Conservation (phyloP, 1,140 invertebrate genomes). For the Pseudobourletiella spinata region DNA sequence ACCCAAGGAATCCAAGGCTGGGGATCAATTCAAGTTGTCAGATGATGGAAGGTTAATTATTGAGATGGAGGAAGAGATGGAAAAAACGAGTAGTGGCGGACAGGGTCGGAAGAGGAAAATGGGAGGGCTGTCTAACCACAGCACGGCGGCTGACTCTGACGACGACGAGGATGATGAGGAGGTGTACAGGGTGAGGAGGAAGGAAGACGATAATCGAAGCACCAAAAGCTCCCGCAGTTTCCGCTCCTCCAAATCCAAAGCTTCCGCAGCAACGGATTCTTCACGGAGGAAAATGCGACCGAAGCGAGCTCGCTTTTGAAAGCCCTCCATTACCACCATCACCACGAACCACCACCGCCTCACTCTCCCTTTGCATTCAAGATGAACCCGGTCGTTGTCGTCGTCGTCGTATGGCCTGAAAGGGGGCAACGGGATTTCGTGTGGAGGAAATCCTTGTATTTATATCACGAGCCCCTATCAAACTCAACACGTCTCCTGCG, state of each 20-base stretch:
- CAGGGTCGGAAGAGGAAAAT: not conserved
- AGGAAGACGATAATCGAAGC: not conserved
- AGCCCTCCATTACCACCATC: too few relatives aligned
- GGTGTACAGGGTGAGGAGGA: too few relatives aligned
- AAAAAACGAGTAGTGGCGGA: not conserved
- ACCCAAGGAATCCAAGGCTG: not conserved
- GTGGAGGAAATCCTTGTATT: too few relatives aligned
- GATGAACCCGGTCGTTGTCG: too few relatives aligned
- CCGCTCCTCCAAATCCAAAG: not conserved
- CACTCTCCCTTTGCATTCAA: too few relatives aligned
- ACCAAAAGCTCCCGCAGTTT: not conserved
- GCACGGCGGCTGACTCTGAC: not conserved
- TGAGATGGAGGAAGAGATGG: slow-evolving; percentile 13
- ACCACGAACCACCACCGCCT: too few relatives aligned
- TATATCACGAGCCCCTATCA: too few relatives aligned
- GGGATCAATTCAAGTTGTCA: slow-evolving; percentile 25
- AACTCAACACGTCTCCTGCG: too few relatives aligned
- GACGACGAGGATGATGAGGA: slow-evolving; percentile 1
- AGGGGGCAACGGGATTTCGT: too few relatives aligned
- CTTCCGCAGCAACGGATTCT: not conserved
- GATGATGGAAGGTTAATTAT: slow-evolving; percentile 33
- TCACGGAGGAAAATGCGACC: too few relatives aligned
- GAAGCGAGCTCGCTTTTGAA: not conserved
- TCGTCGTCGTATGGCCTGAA: too few relatives aligned
- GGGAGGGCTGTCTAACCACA: not conserved